Evolutionary conservation across 2,113 vertebrate species (phyloP).

Genomic region (Colaptes auratus): DNA sequence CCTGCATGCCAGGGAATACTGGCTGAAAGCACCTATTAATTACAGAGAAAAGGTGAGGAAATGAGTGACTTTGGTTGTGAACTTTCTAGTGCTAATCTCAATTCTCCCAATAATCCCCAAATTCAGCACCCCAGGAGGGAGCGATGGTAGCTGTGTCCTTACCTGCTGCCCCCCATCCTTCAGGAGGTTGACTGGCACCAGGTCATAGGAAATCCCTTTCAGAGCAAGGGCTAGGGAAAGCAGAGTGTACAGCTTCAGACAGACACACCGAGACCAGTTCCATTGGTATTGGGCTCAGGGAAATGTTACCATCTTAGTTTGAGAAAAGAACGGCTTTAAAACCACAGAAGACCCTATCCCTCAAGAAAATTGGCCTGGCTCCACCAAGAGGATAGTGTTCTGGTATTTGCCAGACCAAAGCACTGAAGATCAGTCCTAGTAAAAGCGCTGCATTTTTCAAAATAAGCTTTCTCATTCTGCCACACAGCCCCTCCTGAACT

Average conservation of each 20-base stretch:
- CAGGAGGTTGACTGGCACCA: slow-evolving; percentile 84
- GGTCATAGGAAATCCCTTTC: slow-evolving; percentile 90
- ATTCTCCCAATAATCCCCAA: not conserved
- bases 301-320: not conserved
- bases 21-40: not conserved
- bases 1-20: not conserved
- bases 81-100: not conserved
- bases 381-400: not conserved
- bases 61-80: not conserved
- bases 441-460: not conserved
- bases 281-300: not conserved
- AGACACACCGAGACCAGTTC: not conserved
- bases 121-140: not conserved
- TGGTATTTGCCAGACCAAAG: not conserved
- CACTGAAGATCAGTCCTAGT: not conserved
- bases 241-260: slow-evolving; percentile 1
- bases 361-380: not conserved
- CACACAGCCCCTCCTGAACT: not conserved
- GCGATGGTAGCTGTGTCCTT: slow-evolving; percentile 12
- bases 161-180: slow-evolving; percentile 95
- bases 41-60: not conserved
- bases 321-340: not conserved
- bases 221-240: slow-evolving; percentile 87
- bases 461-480: not conserved
- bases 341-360: not conserved